Conservation (phyloP, 2,888 invertebrate species). For the Lasioglossum leucozonium region DNA sequence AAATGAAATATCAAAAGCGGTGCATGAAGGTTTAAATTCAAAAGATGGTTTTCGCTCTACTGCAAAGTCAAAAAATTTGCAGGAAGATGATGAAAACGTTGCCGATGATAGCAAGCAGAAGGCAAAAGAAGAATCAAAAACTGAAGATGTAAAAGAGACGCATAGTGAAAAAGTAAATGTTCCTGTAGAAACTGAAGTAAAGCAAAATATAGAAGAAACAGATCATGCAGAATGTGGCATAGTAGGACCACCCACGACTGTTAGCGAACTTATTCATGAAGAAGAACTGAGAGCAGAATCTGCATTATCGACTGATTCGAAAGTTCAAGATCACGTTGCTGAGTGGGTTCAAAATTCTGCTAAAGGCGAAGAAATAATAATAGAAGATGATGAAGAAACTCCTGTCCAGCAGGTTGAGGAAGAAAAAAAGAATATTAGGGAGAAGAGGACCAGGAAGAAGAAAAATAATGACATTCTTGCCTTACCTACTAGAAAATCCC, state of each 20-base stretch:
- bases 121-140: constrained; percentile 20
- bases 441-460: constrained; percentile 66
- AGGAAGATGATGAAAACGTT: constrained; percentile 7
- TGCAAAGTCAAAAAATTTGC: neutral
- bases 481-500: constrained; percentile 78
- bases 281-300: constrained; percentile 77
- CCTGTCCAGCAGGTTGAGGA: constrained; percentile 24
- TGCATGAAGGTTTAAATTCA: constrained; percentile 50
- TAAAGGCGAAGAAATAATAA: constrained; percentile 72
- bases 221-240: constrained; percentile 77
- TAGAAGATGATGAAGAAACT: constrained; percentile 59
- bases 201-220: constrained; percentile 35
- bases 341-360: constrained; percentile 85
- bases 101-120: constrained; percentile 8
- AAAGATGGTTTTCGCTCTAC: neutral
- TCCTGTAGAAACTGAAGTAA: constrained; percentile 38
- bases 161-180: constrained; percentile 35
- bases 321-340: constrained; percentile 81
- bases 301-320: constrained; percentile 77
- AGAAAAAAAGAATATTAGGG: constrained; percentile 45
- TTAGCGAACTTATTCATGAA: constrained; percentile 78
- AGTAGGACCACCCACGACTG: constrained; percentile 79
- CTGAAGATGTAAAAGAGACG: constrained; percentile 23
- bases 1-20: constrained; percentile 62
- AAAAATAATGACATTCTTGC: constrained; percentile 49